These are phyloP conservation scores for Lathronympha strigana DNA, from an alignment of 2,888 invertebrate genomes.

Conservation along the genomic window DNA sequence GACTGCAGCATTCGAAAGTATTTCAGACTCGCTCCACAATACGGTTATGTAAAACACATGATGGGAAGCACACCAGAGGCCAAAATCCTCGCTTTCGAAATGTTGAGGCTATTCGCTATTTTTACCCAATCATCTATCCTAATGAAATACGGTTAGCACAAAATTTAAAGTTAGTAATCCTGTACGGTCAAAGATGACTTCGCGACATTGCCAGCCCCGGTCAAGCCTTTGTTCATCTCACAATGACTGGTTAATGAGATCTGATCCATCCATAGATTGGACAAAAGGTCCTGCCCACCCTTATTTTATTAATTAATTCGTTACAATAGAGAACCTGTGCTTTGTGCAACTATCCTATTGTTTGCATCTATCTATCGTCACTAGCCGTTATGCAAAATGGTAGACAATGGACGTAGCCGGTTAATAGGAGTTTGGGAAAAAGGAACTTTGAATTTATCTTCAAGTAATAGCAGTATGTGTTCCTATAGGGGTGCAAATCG, in stretches of 20 bases:
- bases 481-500: too few species aligned
- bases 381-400: slow-evolving; percentile 41
- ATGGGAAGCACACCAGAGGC: too few species aligned
- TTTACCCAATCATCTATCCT: too few species aligned
- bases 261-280: slow-evolving; percentile 76
- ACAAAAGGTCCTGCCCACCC: slow-evolving; percentile 74
- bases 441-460: slow-evolving; percentile 3
- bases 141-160: neutral
- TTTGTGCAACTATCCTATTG: slow-evolving; percentile 75
- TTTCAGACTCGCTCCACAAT: too few species aligned
- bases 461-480: neutral
- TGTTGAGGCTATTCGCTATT: too few species aligned
- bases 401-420: slow-evolving; percentile 34
- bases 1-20: too few species aligned
- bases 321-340: slow-evolving; percentile 80
- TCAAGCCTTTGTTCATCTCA: slow-evolving; percentile 68
- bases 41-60: too few species aligned
- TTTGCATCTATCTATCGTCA: slow-evolving; percentile 50
- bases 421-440: slow-evolving; percentile 28
- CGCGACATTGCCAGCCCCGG: slow-evolving; percentile 60
- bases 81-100: too few species aligned
- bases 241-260: slow-evolving; percentile 84
- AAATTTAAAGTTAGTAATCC: slow-evolving; percentile 9
- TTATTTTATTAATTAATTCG: slow-evolving; percentile 84
- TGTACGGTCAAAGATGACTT: slow-evolving; percentile 53